Evolutionary conservation across 2,113 vertebrate species (phyloP).

Genomic region (Ceyx margarethae): DNA sequence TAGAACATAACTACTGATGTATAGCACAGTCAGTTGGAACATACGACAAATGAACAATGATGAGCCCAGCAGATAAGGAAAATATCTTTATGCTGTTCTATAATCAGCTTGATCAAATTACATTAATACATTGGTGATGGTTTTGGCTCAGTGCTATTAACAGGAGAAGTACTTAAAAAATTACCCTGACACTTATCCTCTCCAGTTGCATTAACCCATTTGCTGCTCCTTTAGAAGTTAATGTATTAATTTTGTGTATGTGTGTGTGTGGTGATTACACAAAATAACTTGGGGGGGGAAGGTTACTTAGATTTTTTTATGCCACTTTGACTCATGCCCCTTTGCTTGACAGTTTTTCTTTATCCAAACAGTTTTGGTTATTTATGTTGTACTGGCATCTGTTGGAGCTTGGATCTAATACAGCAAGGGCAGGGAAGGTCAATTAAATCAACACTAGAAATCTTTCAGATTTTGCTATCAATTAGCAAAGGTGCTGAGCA

Average conservation of each 20-base stretch:
- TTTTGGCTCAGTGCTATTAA: slow-evolving; percentile 16
- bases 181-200: slow-evolving; percentile 1
- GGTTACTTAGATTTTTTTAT: neutral
- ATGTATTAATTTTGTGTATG: neutral
- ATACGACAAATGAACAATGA: slow-evolving; percentile 53
- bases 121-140: slow-evolving; percentile 18
- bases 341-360: neutral
- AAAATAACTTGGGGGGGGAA: neutral
- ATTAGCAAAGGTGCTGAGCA: neutral
- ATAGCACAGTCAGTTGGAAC: slow-evolving; percentile 39
- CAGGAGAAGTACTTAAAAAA: slow-evolving; percentile 50
- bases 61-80: slow-evolving; percentile 27
- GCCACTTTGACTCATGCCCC: neutral
- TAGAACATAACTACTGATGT: slow-evolving; percentile 41
- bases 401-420: slow-evolving; percentile 3
- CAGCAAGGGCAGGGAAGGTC: neutral
- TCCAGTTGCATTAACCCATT: slow-evolving; percentile 8
- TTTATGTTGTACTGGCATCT: slow-evolving; percentile 49
- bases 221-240: neutral
- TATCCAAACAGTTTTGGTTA: slow-evolving; percentile 20
- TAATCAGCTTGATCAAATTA: slow-evolving; percentile 57
- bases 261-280: neutral
- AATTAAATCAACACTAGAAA: neutral
- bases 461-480: neutral
- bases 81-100: slow-evolving; percentile 9